Conservation (phyloP, 1,140 invertebrate genomes). For the Liolophura sinensis region DNA sequence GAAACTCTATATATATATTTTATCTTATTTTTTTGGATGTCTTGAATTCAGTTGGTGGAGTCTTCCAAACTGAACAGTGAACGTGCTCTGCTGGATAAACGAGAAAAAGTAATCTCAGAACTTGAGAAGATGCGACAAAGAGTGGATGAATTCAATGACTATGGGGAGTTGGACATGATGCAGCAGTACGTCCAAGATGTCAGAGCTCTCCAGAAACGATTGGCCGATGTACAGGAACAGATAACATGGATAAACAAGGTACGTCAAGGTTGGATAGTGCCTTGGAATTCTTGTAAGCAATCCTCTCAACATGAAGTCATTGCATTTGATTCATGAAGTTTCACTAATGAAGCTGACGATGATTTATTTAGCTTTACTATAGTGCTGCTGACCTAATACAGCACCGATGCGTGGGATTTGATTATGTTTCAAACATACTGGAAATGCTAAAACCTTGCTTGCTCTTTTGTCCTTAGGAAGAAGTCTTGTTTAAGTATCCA, state of each 20-base stretch:
- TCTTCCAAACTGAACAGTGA: constrained; percentile 80
- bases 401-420: background rate
- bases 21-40: background rate
- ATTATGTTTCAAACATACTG: too few relatives aligned
- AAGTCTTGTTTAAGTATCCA: constrained; percentile 81
- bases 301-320: too few relatives aligned
- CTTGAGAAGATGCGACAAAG: constrained; percentile 73
- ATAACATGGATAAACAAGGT: constrained; percentile 81
- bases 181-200: constrained; percentile 66
- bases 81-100: constrained; percentile 71
- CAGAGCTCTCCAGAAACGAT: constrained; percentile 71
- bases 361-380: too few relatives aligned
- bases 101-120: constrained; percentile 70
- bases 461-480: constrained; percentile 66
- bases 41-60: constrained; percentile 68
- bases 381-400: background rate
- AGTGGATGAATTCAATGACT: constrained; percentile 63
- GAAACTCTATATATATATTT: background rate
- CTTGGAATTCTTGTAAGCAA: too few relatives aligned
- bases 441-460: constrained; percentile 1
- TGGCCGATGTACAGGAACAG: constrained; percentile 74
- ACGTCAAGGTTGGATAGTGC: background rate
- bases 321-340: too few relatives aligned
- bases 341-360: too few relatives aligned
- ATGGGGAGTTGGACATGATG: constrained; percentile 61